Percentiles rank a stretch among this genome's conserved stretches.
Conservation (phyloP, 2,888 invertebrate genomes). For the Schizaphis graminum region DNA sequence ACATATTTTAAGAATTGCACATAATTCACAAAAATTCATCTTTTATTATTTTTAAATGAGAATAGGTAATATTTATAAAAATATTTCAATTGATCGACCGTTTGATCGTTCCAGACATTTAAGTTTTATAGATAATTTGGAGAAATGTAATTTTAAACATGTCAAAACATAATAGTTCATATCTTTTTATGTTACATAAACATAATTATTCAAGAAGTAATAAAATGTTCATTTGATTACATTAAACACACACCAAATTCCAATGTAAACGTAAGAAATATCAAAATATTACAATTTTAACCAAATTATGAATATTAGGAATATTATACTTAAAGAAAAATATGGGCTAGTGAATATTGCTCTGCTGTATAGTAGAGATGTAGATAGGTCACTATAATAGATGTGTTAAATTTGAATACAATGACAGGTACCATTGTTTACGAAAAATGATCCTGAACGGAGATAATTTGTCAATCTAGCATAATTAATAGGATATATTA, state of each 20-base stretch:
- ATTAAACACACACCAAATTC: background rate
- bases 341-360: too few relatives aligned
- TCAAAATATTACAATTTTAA: background rate
- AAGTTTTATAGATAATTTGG: background rate
- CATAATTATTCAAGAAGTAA: background rate
- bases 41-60: background rate
- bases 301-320: background rate
- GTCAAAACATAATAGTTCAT: background rate
- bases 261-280: background rate
- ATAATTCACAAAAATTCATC: background rate
- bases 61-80: background rate
- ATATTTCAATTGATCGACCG: background rate
- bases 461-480: too few relatives aligned
- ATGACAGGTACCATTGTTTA: too few relatives aligned
- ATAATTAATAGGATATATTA: too few relatives aligned
- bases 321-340: background rate
- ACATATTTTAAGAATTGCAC: background rate
- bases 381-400: too few relatives aligned
- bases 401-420: too few relatives aligned
- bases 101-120: background rate
- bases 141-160: background rate
- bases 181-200: background rate
- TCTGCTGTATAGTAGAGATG: too few relatives aligned
- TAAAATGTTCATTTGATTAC: background rate
- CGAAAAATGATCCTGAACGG: too few relatives aligned